A percentile compares a stretch with the other conserved stretches of the same genome.
phyloP scores from a whole-genome alignment of 2,797 vertebrate genomes.

The Premnoplex brunnescens region DNA sequence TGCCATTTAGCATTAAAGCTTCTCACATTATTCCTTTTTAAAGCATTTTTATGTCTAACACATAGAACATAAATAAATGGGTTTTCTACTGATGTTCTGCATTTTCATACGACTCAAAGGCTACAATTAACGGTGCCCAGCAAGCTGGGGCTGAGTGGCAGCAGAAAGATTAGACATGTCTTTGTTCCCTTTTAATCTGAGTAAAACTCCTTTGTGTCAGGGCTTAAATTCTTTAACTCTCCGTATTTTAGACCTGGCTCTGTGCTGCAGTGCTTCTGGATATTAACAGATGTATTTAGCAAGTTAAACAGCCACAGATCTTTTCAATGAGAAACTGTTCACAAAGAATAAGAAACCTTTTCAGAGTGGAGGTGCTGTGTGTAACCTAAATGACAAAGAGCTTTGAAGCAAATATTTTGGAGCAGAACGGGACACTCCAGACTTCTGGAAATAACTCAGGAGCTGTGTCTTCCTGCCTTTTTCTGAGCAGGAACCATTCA shows the following conservation, averaged over 20 bases:
- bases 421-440: background rate
- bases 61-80: background rate
- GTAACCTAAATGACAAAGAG: background rate
- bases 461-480: background rate
- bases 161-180: background rate
- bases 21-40: background rate
- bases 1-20: slow-evolving; percentile 24
- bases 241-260: background rate
- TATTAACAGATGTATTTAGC: background rate
- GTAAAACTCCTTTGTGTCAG: background rate
- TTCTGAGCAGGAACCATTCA: background rate
- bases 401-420: background rate
- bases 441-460: background rate
- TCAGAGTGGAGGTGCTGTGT: background rate
- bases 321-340: background rate
- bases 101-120: background rate
- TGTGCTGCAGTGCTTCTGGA: background rate
- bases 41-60: background rate
- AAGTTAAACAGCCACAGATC: background rate
- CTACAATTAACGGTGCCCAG: background rate
- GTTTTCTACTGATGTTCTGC: background rate
- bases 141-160: slow-evolving; percentile 2
- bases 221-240: background rate
- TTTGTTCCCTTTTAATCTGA: slow-evolving; percentile 21
- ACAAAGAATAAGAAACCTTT: background rate